Evolutionary conservation across 2,888 invertebrate genomes (phyloP).

Genomic region (Priocnemis perturbator): DNA sequence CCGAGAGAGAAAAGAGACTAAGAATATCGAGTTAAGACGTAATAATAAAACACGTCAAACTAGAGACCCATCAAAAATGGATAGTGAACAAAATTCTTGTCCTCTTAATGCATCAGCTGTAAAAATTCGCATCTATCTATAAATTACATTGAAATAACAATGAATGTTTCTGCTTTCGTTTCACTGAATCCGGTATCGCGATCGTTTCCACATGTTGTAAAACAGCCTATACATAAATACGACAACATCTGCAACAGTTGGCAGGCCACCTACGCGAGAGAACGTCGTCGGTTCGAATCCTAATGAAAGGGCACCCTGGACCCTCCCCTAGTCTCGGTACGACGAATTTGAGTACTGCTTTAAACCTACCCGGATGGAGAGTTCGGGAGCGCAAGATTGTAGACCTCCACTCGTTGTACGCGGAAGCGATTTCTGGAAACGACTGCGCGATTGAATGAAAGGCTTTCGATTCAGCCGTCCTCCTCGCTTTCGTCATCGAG

Average conservation of each 20-base stretch:
- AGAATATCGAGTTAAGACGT: neutral
- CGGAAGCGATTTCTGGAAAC: slow-evolving; percentile 24
- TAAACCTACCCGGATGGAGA: slow-evolving; percentile 28
- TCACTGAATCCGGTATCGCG: too few species aligned
- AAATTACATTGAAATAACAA: too few species aligned
- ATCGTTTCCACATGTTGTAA: too few species aligned
- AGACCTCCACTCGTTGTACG: slow-evolving; percentile 6
- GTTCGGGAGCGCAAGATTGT: slow-evolving; percentile 27
- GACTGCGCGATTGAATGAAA: slow-evolving; percentile 28
- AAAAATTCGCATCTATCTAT: too few species aligned
- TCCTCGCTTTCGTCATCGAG: slow-evolving; percentile 7
- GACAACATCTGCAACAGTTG: too few species aligned
- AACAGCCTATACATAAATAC: neutral
- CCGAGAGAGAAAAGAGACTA: neutral
- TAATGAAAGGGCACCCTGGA: slow-evolving; percentile 43
- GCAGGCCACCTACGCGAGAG: slow-evolving; percentile 41
- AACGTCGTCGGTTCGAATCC: slow-evolving; percentile 29
- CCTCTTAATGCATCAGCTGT: too few species aligned
- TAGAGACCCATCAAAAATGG: too few species aligned
- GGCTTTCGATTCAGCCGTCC: slow-evolving; percentile 14
- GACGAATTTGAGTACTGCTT: slow-evolving; percentile 31
- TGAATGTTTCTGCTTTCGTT: too few species aligned
- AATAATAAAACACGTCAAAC: too few species aligned
- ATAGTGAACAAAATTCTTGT: too few species aligned
- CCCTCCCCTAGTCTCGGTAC: slow-evolving; percentile 18